Base-by-base conservation (phyloP, 2,888 invertebrate genomes). In the Ligdia adustata region DNA sequence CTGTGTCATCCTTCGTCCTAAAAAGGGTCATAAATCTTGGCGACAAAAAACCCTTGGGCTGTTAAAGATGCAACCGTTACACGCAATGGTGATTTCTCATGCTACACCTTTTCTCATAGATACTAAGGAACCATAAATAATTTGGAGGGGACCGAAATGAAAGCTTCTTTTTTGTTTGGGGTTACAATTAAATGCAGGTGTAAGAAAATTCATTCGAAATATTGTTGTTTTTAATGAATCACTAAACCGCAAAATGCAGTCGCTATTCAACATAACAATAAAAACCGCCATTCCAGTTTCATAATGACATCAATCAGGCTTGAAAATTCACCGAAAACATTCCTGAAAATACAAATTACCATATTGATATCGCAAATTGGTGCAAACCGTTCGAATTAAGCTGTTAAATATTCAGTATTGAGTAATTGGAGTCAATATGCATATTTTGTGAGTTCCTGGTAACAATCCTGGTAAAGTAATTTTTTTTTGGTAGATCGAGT, bases 41-140 rank as follows among this genome's bases (percentile, higher is more conserved):
- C 31, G 28, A 47, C 40, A 40, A 35, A 41, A 46, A 47, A 37
- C 29, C 14, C 12, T 29, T 34, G 13, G 32, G 29, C 32, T 22
- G 24, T 31, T 29, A 35, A 34, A 45, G 40, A 40, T 11, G 27
- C 38, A 45, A 26, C 33, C 29, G 22, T 22, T 32, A n/a, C 13
- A 26, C 24, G 16, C 31, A 13, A 7, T 27, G 16, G 28, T 27
- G 9, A 13, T 13, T 31, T 37, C 31, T 32, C 26, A 27, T 15
- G 28, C 12, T 6, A 26, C 12, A 22, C 12, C 11, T 46, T 45
- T 59, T 58, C 56, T 55, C 60, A 56, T 41, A 42, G 14, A 24
- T 55, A 59, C 59, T 40, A 57, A 52, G 55, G 33, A 15, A 51
- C 4, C 53, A 57, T 40, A 44, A 46, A 27, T 0, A 46, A 27